phyloP scores from a whole-genome alignment of 2,888 invertebrate genomes.

The Germaria angustata region DNA sequence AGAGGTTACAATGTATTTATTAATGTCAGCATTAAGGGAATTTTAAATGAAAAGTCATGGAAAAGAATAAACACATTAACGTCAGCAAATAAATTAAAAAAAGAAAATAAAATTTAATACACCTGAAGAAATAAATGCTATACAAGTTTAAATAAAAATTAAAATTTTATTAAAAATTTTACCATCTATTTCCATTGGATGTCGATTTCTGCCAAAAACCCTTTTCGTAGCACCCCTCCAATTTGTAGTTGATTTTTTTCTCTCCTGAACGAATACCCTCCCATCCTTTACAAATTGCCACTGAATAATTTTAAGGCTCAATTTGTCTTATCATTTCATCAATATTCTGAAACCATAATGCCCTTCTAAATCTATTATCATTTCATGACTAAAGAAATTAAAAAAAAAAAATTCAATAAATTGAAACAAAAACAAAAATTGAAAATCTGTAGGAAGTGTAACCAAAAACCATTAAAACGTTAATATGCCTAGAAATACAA shows the following conservation, averaged over 20 bases:
- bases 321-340: background rate
- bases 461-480: constrained; percentile 36
- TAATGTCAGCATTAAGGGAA: background rate
- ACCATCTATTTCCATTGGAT: too few species aligned
- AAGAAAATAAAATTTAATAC: too few species aligned
- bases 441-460: constrained; percentile 43
- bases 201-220: too few species aligned
- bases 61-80: background rate
- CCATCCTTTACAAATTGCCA: background rate
- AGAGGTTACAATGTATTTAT: background rate
- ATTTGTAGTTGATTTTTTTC: too few species aligned
- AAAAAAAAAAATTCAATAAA: background rate
- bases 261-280: background rate
- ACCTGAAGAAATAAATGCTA: too few species aligned
- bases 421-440: background rate
- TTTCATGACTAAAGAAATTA: constrained; percentile 24
- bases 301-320: background rate
- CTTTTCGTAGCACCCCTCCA: too few species aligned
- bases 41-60: background rate
- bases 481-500: background rate
- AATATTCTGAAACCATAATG: background rate
- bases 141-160: too few species aligned
- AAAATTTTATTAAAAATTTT: too few species aligned
- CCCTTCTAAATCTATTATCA: background rate
- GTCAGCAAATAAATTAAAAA: background rate